Conservation (phyloP, 2,797 vertebrate genomes). For the Sebastes hubbsi region DNA sequence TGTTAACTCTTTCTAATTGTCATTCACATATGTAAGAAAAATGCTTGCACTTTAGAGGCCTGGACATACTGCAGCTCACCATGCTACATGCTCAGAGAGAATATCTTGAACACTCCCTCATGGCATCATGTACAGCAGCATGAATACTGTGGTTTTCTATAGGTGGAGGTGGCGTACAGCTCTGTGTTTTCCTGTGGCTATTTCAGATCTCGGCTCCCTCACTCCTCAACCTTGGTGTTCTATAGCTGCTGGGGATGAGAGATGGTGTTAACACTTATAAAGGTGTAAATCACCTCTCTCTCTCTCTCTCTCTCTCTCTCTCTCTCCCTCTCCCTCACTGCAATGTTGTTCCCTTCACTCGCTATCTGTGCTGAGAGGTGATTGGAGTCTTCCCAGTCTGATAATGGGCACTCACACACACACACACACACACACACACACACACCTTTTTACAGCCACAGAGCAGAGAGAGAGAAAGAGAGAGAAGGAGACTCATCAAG, state of each 20-base stretch:
- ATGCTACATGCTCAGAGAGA: background rate
- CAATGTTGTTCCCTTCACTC: slow-evolving; percentile 63
- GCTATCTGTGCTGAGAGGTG: slow-evolving; percentile 82
- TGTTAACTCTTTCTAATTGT: background rate
- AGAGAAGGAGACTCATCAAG: slow-evolving; percentile 87
- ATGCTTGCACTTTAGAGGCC: background rate
- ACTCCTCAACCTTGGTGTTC: slow-evolving; percentile 68
- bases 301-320: background rate
- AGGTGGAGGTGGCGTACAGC: slow-evolving; percentile 14
- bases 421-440: background rate
- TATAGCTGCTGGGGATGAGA: slow-evolving; percentile 67
- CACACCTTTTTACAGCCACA: slow-evolving; percentile 53
- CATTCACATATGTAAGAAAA: background rate
- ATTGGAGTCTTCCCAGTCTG: slow-evolving; percentile 88
- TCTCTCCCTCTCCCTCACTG: slow-evolving; percentile 12
- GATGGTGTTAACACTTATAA: slow-evolving; percentile 69
- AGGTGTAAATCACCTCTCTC: slow-evolving; percentile 71
- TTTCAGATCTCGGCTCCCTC: slow-evolving; percentile 53
- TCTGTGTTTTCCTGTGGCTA: slow-evolving; percentile 47
- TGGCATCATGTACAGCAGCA: background rate
- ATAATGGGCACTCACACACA: slow-evolving; percentile 87
- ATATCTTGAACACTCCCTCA: background rate
- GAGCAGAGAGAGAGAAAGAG: slow-evolving; percentile 64
- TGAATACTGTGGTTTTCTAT: slow-evolving; percentile 19
- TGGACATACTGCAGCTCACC: background rate